Evolutionary conservation across 1,140 invertebrate species (phyloP).

Genomic region (Euura saliciscinereae): DNA sequence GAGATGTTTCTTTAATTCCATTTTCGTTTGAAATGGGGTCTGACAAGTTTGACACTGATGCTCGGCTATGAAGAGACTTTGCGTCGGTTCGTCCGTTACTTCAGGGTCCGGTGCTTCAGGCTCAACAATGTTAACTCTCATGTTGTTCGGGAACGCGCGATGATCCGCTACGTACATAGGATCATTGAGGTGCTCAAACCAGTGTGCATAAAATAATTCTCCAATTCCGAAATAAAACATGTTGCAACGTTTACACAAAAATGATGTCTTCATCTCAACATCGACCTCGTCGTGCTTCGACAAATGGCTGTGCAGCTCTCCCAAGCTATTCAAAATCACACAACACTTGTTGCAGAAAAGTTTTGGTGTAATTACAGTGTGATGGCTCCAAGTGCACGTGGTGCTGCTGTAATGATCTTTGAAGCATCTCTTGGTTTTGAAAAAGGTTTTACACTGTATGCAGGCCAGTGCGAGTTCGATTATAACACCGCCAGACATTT

Average conservation of each 20-base stretch:
- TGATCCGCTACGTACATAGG: constrained; percentile 39
- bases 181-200: constrained; percentile 45
- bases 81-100: constrained; percentile 28
- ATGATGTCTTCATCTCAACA: constrained; percentile 27
- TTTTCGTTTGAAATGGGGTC: constrained; percentile 31
- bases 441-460: constrained; percentile 11
- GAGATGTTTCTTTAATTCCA: constrained; percentile 35
- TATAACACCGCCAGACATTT: constrained; percentile 26
- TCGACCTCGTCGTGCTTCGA: constrained; percentile 33
- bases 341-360: constrained; percentile 46
- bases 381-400: background rate
- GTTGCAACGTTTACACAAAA: constrained; percentile 51
- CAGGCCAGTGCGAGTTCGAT: constrained; percentile 25
- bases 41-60: constrained; percentile 46
- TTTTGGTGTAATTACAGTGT: constrained; percentile 20
- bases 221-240: constrained; percentile 49
- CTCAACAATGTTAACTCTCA: background rate
- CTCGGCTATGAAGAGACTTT: constrained; percentile 42
- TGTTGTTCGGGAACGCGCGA: constrained; percentile 41
- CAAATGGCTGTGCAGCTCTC: constrained; percentile 42
- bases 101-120: background rate
- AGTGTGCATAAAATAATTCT: constrained; percentile 46
- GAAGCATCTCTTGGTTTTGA: background rate
- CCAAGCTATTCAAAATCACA: constrained; percentile 29
- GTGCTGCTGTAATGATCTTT: background rate